Base-by-base conservation (phyloP, 1,140 invertebrate genomes). In the Drosophila oshimai region DNA sequence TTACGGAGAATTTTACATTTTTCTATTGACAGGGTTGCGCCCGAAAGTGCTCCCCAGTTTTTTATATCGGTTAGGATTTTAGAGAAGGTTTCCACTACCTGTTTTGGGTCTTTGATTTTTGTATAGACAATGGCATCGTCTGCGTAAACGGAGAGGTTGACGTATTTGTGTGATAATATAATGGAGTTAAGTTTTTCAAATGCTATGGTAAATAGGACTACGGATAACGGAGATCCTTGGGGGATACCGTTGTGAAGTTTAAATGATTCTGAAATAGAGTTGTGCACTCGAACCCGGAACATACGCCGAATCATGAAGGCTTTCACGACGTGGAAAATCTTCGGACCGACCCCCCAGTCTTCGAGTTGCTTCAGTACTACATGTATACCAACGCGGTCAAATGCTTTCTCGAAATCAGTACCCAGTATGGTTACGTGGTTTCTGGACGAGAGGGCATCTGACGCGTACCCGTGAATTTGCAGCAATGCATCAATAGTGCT, bases 1-100 rank as follows among this genome's bases (percentile, higher is more conserved):
- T 26, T 33, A 13, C 45, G 53, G 3, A 45, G 15, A 6, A 33
- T 42, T 24, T 58, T 58, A 42, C 42, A 46, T 58, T 58, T 58
- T n/a, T 17, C 12, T 18, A 34, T 26, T 20, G 42, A 47, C 10
- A 58, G 33, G 9, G n/a, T 33, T 22, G 42, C 54, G 20, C 53
- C 53, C 39, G 53, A 57, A 7, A 36, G 22, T 9, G n/a, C 33
- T 15, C 47, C 33, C 33, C 33, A 37, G 6, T 39, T 13, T 10
- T 28, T 22, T 4, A 53, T 41, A n/a, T 29, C 36, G 4, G 13
- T 12, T n/a, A 29, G n/a, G 18, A 41, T 17, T 10, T 26, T 28
- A 10, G 13, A 26, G 7, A 53, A 41, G 9, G 13, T 12, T 15
- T 18, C 15, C 4, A 37, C 7, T 18, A 18, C n/a, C n/a, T n/a